phyloP scores from a whole-genome alignment of 2,888 invertebrate genomes.

The Heliconius erato region DNA sequence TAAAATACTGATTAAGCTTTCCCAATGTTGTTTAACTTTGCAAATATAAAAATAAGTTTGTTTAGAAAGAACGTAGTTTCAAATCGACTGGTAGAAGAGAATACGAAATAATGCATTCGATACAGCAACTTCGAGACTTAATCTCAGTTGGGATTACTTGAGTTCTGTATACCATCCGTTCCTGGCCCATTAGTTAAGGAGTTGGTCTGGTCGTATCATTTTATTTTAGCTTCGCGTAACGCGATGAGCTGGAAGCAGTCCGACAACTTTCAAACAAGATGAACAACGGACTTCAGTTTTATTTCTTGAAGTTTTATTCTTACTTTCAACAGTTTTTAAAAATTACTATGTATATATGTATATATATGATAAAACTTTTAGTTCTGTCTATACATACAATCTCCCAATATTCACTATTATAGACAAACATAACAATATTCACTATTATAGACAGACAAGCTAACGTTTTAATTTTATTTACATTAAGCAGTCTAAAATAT shows the following conservation, averaged over 20 bases:
- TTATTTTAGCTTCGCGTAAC: constrained; percentile 58
- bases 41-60: constrained; percentile 64
- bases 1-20: constrained; percentile 53
- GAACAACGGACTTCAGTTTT: constrained; percentile 63
- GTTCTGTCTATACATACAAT: background rate
- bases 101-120: constrained; percentile 76
- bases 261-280: constrained; percentile 70
- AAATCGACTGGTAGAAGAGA: constrained; percentile 57
- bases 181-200: constrained; percentile 67
- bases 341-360: background rate
- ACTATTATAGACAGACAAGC: background rate
- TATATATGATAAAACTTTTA: background rate
- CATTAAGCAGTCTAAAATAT: background rate
- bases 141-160: constrained; percentile 76
- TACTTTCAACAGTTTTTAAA: constrained; percentile 35
- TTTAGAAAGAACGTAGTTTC: constrained; percentile 53
- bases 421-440: background rate
- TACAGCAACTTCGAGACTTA: constrained; percentile 77
- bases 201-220: constrained; percentile 63
- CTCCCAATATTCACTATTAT: background rate
- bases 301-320: constrained; percentile 61
- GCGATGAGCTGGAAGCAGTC: constrained; percentile 56
- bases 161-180: constrained; percentile 65
- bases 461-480: background rate
- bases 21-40: constrained; percentile 54